These are phyloP conservation scores for Aphelenchoides fujianensis DNA, from an alignment of 1,140 invertebrate genomes.

Conservation along the genomic window DNA sequence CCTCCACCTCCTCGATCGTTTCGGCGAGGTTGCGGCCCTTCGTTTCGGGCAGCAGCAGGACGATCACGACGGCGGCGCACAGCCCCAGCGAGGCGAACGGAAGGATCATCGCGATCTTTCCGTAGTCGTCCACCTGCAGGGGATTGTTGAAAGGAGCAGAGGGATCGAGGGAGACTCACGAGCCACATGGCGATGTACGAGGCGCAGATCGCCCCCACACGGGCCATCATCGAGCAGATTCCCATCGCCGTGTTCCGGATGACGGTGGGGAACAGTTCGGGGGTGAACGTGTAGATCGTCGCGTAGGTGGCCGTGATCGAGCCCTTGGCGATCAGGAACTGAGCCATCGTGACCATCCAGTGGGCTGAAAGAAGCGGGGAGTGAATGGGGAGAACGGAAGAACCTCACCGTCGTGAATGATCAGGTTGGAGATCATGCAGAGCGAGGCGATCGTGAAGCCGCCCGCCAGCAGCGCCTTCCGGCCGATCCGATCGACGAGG, in stretches of 20 bases:
- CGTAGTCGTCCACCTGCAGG: slow-evolving; percentile 47
- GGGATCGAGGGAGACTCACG: slow-evolving; percentile 31
- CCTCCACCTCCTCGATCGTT: slow-evolving; percentile 58
- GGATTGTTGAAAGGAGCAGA: not conserved
- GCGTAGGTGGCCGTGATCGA: slow-evolving; percentile 59
- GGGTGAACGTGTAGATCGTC: slow-evolving; percentile 62
- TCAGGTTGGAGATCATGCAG: slow-evolving; percentile 51
- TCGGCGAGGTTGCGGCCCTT: slow-evolving; percentile 54
- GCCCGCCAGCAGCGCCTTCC: slow-evolving; percentile 47
- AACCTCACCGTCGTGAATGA: slow-evolving; percentile 32
- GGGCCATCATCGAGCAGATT: slow-evolving; percentile 65
- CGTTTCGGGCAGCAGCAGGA: slow-evolving; percentile 57
- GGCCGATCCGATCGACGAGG: slow-evolving; percentile 54
- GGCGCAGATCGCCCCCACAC: slow-evolving; percentile 66
- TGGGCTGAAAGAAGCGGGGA: slow-evolving; percentile 45
- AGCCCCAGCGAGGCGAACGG: slow-evolving; percentile 53
- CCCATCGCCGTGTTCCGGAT: slow-evolving; percentile 65
- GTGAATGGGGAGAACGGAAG: too few species aligned
- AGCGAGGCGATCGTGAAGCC: slow-evolving; percentile 51
- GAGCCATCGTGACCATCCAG: slow-evolving; percentile 47
- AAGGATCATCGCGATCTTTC: slow-evolving; percentile 52
- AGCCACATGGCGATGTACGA: slow-evolving; percentile 63
- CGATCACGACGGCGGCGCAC: slow-evolving; percentile 49
- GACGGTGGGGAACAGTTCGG: slow-evolving; percentile 65
- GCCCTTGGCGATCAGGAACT: slow-evolving; percentile 59